Conservation (phyloP, 2,113 vertebrate species). For the Artemisiospiza belli region DNA sequence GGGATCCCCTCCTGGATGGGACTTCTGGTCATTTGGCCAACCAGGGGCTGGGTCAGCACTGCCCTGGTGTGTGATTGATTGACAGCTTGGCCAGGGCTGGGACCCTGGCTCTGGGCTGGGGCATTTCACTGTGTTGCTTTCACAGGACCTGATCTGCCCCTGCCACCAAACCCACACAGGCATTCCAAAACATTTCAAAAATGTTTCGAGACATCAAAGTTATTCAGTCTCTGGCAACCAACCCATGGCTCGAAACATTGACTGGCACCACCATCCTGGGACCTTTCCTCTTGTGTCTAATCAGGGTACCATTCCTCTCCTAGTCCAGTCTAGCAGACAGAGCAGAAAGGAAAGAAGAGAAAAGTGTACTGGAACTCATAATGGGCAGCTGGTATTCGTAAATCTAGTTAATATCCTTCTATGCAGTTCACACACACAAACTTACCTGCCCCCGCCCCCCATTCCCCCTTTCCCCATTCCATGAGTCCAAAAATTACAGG, state of each 20-base stretch:
- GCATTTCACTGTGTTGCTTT: not conserved
- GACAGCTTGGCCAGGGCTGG: not conserved
- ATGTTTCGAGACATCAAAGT: not conserved
- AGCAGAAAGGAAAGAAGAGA: not conserved
- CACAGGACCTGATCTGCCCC: not conserved
- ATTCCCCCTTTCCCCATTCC: not conserved
- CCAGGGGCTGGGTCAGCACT: not conserved
- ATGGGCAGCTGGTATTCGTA: too few relatives aligned
- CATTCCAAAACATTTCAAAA: not conserved
- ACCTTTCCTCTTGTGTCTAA: not conserved
- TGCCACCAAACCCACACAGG: too few relatives aligned
- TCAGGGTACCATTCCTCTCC: not conserved
- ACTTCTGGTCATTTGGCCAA: too few relatives aligned
- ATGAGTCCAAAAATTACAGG: not conserved
- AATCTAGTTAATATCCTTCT: not conserved
- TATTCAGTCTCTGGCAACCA: not conserved
- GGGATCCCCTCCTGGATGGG: too few relatives aligned
- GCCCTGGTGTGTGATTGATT: not conserved
- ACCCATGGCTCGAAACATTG: rapidly evolving
- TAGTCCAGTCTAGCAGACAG: not conserved
- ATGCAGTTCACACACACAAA: not conserved
- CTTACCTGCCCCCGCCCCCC: too few relatives aligned
- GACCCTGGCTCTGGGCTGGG: not conserved
- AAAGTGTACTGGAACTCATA: not conserved
- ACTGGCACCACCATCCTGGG: not conserved